A percentile compares a stretch with the other conserved stretches of the same genome.
Evolutionary conservation across 2,797 vertebrate species (phyloP).

Genomic region (Tapera naevia): DNA sequence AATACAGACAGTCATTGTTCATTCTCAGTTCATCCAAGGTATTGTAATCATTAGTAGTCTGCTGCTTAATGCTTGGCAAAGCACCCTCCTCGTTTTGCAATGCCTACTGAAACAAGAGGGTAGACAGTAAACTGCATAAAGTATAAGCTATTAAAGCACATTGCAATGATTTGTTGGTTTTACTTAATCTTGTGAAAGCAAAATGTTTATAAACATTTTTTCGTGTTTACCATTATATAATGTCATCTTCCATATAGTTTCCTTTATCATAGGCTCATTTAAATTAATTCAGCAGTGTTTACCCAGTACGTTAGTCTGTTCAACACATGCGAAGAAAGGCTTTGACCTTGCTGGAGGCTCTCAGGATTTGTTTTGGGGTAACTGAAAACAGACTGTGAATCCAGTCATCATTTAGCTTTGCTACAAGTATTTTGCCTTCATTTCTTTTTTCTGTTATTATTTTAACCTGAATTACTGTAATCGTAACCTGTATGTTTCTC

Average conservation of each 20-base stretch:
- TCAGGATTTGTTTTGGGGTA: background rate
- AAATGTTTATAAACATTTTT: background rate
- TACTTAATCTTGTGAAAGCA: background rate
- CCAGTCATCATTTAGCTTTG: background rate
- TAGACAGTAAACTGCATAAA: background rate
- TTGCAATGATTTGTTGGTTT: background rate
- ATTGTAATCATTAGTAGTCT: background rate
- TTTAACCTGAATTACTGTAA: background rate
- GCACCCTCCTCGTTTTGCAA: background rate
- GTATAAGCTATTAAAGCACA: background rate
- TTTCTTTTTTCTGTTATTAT: conserved; percentile 13
- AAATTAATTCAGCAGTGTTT: background rate
- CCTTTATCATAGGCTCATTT: background rate
- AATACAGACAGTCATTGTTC: background rate
- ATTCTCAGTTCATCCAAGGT: background rate
- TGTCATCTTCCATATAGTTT: background rate
- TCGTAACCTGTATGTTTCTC: background rate
- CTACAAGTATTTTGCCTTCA: background rate
- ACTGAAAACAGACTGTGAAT: background rate
- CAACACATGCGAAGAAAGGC: background rate
- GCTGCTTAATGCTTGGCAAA: background rate
- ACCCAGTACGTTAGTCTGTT: background rate
- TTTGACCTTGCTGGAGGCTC: background rate
- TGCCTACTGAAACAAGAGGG: background rate
- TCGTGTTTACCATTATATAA: background rate